Percentiles rank a stretch among this genome's conserved stretches.
These are phyloP conservation scores for Microctonus aethiopoides DNA, from an alignment of 2,888 invertebrate genomes.

Conservation along the genomic window DNA sequence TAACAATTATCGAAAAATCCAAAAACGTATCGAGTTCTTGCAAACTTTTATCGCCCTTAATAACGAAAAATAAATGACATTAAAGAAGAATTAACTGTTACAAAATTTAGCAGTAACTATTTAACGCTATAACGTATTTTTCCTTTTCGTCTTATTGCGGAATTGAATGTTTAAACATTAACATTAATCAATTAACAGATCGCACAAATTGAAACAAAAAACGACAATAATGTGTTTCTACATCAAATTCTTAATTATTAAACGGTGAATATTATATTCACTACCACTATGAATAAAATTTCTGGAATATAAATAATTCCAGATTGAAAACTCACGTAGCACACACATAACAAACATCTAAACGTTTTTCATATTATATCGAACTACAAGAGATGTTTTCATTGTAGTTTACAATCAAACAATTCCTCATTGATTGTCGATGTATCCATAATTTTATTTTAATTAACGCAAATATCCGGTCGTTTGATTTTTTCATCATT, in stretches of 20 bases:
- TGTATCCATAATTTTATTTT: not conserved
- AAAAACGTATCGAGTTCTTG: not conserved
- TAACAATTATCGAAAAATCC: constrained; percentile 2
- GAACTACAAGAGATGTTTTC: not conserved
- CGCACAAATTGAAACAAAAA: constrained; percentile 38
- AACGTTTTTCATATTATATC: not conserved
- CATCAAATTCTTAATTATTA: not conserved
- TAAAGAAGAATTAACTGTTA: constrained; percentile 3
- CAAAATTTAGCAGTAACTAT: constrained; percentile 17
- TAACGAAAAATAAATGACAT: not conserved
- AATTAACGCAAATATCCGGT: too few relatives aligned
- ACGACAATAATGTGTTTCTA: constrained; percentile 11
- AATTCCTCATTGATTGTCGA: not conserved
- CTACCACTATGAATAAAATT: not conserved
- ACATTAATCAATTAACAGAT: constrained; percentile 45
- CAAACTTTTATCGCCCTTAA: not conserved
- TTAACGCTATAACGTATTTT: constrained; percentile 1
- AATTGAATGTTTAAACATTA: constrained; percentile 17
- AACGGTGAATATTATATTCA: not conserved
- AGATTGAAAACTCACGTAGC: not conserved
- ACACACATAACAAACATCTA: not conserved
- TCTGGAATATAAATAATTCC: not conserved
- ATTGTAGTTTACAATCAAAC: not conserved
- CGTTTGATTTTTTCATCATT: not conserved
- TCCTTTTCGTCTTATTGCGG: constrained; percentile 16